Evolutionary conservation across 2,113 vertebrate species (phyloP).

Genomic region (Silurus meridionalis): DNA sequence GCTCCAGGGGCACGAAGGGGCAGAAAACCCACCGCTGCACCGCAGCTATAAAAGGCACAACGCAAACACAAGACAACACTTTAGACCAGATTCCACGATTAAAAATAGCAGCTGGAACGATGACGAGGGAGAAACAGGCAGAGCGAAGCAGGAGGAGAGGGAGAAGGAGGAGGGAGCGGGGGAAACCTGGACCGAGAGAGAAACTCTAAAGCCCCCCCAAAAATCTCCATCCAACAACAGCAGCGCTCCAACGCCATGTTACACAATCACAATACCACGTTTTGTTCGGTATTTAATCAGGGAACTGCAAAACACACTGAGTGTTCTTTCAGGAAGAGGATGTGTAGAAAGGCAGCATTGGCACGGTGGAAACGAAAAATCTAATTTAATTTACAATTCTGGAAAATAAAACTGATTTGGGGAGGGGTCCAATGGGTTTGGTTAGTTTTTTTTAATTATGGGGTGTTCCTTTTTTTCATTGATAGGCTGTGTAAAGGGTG

Average conservation of each 20-base stretch:
- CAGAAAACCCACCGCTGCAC: background rate
- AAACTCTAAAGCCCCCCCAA: background rate
- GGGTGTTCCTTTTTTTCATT: background rate
- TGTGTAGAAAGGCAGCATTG: no score
- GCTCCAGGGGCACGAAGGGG: background rate
- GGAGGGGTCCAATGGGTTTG: background rate
- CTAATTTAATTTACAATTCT: background rate
- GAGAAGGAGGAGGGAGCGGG: background rate
- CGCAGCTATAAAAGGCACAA: slow-evolving; percentile 32
- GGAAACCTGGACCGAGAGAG: background rate
- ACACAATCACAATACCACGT: background rate
- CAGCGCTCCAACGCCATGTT: background rate
- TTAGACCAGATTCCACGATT: slow-evolving; percentile 26
- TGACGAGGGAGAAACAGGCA: background rate
- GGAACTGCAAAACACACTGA: background rate
- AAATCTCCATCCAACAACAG: background rate
- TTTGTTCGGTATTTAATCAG: background rate
- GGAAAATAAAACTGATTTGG: background rate
- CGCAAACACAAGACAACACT: slow-evolving; percentile 43
- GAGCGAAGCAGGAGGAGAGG: background rate
- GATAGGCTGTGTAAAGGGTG: background rate
- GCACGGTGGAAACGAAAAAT: no score
- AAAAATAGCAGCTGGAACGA: slow-evolving; percentile 36
- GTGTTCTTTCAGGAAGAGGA: background rate
- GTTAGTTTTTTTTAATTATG: background rate